Conservation (phyloP, 1,140 invertebrate genomes). For the Lordiphosa clarofinis region DNA sequence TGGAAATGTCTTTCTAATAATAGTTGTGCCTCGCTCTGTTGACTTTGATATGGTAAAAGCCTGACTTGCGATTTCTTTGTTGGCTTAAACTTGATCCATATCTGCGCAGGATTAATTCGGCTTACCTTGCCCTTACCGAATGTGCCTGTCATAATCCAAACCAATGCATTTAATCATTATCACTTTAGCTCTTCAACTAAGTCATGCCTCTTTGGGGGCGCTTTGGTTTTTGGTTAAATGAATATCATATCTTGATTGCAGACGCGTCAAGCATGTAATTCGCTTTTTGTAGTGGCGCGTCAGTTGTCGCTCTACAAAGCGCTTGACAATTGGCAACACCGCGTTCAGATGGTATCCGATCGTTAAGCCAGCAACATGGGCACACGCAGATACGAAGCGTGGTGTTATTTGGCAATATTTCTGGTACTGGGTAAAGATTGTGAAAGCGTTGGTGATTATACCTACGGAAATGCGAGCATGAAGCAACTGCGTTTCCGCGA, state of each 20-base stretch:
- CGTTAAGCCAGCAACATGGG: constrained; percentile 29
- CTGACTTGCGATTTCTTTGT: neutral
- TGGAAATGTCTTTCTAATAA: constrained; percentile 48
- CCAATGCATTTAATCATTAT: neutral
- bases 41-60: neutral
- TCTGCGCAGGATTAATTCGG: neutral
- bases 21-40: neutral
- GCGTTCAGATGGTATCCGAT: constrained; percentile 30
- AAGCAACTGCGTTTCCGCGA: constrained; percentile 57
- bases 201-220: constrained; percentile 6
- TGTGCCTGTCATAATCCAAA: constrained; percentile 28
- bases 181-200: constrained; percentile 6
- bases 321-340: neutral
- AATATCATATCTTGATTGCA: constrained; percentile 58
- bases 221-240: constrained; percentile 45
- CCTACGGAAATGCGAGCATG: constrained; percentile 38
- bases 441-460: constrained; percentile 24
- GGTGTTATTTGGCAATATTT: constrained; percentile 16
- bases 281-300: constrained; percentile 1
- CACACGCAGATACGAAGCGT: constrained; percentile 11
- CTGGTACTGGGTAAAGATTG: constrained; percentile 18
- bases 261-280: constrained; percentile 54
- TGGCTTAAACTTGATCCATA: constrained; percentile 17
- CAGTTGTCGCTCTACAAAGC: constrained; percentile 20
- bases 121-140: neutral